Percentiles rank a stretch among this genome's conserved stretches.
phyloP scores from a whole-genome alignment of 1,140 invertebrate species.

The Nephotettix cincticeps region DNA sequence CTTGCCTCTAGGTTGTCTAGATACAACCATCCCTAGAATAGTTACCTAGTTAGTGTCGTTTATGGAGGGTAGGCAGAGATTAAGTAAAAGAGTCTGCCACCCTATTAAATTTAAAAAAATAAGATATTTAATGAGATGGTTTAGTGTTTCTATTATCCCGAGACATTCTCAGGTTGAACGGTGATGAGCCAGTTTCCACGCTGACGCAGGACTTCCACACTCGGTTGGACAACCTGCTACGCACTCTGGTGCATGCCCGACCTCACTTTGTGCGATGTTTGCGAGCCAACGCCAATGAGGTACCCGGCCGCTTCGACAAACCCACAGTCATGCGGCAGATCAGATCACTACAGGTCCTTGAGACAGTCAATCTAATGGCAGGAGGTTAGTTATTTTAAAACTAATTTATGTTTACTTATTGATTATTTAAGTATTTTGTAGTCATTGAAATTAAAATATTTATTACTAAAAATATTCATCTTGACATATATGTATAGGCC shows the following conservation, averaged over 20 bases:
- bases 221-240: constrained; percentile 84
- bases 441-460: no score
- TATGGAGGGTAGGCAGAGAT: no score
- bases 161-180: constrained; percentile 66
- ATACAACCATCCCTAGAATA: no score
- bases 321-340: constrained; percentile 81
- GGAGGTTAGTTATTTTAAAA: constrained; percentile 64
- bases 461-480: no score
- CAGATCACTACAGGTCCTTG: constrained; percentile 86
- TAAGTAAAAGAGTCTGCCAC: no score
- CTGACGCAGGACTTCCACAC: constrained; percentile 95
- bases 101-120: no score
- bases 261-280: constrained; percentile 94
- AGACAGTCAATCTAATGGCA: constrained; percentile 94
- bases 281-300: constrained; percentile 78
- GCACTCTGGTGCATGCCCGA: constrained; percentile 87
- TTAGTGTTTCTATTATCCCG: no score
- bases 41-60: constrained; percentile 29
- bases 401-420: no score
- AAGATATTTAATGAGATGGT: no score
- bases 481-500: no score
- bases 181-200: constrained; percentile 85
- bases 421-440: no score
- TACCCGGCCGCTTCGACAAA: constrained; percentile 75
- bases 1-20: no score